Evolutionary conservation across 2,113 vertebrate species (phyloP).

Genomic region (Oncorhynchus nerka): DNA sequence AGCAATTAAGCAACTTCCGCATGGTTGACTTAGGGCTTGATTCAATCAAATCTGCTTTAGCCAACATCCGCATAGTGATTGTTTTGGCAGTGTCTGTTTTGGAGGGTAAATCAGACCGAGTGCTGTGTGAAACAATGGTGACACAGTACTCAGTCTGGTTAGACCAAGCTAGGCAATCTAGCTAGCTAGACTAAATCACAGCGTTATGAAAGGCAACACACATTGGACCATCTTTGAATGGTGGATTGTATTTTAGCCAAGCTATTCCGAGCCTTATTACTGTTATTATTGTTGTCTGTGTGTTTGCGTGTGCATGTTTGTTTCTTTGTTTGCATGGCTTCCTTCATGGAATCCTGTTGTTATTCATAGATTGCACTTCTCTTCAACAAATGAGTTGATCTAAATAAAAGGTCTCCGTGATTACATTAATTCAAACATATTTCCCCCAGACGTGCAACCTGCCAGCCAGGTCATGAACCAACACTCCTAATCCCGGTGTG

Average conservation of each 20-base stretch:
- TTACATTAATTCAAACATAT: neutral
- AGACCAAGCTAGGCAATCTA: neutral
- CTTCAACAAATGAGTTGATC: constrained; percentile 1
- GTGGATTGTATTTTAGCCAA: too few species aligned
- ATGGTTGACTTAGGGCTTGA: too few species aligned
- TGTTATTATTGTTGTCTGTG: neutral
- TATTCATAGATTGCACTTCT: neutral
- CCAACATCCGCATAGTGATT: too few species aligned
- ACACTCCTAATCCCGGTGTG: constrained; percentile 28
- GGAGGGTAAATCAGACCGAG: neutral
- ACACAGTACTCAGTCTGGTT: too few species aligned
- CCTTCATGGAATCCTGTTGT: too few species aligned
- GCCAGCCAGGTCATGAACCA: constrained; percentile 9
- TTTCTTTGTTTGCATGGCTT: too few species aligned
- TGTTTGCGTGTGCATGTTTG: neutral
- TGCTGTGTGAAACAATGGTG: too few species aligned
- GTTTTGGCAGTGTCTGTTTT: too few species aligned
- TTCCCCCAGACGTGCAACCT: constrained; percentile 16
- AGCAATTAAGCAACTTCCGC: too few species aligned
- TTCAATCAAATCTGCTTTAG: too few species aligned
- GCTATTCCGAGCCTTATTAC: too few species aligned
- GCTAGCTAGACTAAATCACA: neutral
- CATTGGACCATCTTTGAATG: neutral
- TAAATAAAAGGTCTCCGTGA: constrained; percentile 13
- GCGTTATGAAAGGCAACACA: neutral